Conservation (phyloP, 2,797 vertebrate genomes). For the Gephyroberyx darwinii region DNA sequence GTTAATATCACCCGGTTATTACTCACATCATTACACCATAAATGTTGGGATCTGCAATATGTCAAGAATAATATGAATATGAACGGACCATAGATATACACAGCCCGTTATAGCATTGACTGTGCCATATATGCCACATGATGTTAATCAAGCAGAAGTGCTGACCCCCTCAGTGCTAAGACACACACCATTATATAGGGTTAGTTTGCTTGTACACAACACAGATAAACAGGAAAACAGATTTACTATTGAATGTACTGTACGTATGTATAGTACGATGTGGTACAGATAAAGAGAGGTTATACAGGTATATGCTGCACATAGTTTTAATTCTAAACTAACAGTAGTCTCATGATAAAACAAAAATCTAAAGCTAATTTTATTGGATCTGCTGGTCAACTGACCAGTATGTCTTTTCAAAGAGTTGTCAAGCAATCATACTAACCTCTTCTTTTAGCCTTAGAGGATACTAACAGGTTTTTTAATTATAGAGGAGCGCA, state of each 20-base stretch:
- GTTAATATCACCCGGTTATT: constrained; percentile 70
- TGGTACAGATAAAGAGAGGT: constrained; percentile 14
- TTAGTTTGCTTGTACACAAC: constrained; percentile 59
- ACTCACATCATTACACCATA: constrained; percentile 75
- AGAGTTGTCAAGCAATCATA: constrained; percentile 57
- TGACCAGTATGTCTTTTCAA: constrained; percentile 45
- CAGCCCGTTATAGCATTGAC: constrained; percentile 45
- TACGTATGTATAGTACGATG: background rate
- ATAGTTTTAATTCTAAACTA: background rate
- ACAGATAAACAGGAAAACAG: constrained; percentile 43
- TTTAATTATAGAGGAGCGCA: constrained; percentile 77
- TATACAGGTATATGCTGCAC: constrained; percentile 11
- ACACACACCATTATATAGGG: constrained; percentile 59
- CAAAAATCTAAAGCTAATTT: background rate
- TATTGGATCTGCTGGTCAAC: background rate
- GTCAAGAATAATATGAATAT: constrained; percentile 64
- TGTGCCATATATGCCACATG: constrained; percentile 50
- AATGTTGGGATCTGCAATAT: constrained; percentile 66
- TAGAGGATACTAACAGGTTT: constrained; percentile 69
- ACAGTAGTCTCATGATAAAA: background rate
- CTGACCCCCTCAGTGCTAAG: constrained; percentile 54
- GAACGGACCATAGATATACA: constrained; percentile 45
- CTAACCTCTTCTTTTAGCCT: constrained; percentile 66
- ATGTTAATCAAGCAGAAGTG: constrained; percentile 50
- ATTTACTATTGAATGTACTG: constrained; percentile 5